A percentile compares a stretch with the other conserved stretches of the same genome.
Evolutionary conservation across 1,140 invertebrate genomes (phyloP).

Genomic region (Drosophila neocordata): DNA sequence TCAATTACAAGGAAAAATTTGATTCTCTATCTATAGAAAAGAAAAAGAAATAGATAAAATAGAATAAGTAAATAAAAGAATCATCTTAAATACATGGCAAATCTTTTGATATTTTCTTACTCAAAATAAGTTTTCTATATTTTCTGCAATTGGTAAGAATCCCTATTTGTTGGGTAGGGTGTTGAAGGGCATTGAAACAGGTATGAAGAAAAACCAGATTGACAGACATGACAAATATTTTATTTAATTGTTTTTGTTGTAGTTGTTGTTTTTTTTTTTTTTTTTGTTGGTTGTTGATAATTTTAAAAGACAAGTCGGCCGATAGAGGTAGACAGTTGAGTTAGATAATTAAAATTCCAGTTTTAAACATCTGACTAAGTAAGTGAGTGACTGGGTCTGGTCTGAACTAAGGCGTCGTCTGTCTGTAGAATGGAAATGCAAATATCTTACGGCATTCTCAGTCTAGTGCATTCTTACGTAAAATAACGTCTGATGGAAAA

Average conservation of each 20-base stretch:
- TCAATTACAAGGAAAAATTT: no score
- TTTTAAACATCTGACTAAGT: slow-evolving; percentile 63
- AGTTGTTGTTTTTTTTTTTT: neutral
- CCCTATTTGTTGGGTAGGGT: neutral
- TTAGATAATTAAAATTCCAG: slow-evolving; percentile 61
- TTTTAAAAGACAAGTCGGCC: slow-evolving; percentile 56
- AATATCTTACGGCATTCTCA: slow-evolving; percentile 28
- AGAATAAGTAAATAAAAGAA: no score
- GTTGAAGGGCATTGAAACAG: slow-evolving; percentile 2
- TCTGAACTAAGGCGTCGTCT: slow-evolving; percentile 10
- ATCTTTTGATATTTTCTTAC: no score
- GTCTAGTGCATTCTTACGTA: slow-evolving; percentile 7
- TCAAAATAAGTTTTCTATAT: no score
- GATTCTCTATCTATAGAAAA: no score
- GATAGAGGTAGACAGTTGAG: slow-evolving; percentile 58
- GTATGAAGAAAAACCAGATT: slow-evolving; percentile 19
- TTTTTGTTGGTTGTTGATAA: slow-evolving; percentile 29
- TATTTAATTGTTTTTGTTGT: slow-evolving; percentile 2
- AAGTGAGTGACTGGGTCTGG: slow-evolving; percentile 7
- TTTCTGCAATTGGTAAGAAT: neutral
- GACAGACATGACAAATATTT: slow-evolving; percentile 14
- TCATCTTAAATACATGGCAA: no score
- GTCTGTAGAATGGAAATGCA: slow-evolving; percentile 38
- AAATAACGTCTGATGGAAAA: neutral
- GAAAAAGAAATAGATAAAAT: no score